phyloP scores from a whole-genome alignment of 2,797 vertebrate genomes.

The Allochrocebus solatus region DNA sequence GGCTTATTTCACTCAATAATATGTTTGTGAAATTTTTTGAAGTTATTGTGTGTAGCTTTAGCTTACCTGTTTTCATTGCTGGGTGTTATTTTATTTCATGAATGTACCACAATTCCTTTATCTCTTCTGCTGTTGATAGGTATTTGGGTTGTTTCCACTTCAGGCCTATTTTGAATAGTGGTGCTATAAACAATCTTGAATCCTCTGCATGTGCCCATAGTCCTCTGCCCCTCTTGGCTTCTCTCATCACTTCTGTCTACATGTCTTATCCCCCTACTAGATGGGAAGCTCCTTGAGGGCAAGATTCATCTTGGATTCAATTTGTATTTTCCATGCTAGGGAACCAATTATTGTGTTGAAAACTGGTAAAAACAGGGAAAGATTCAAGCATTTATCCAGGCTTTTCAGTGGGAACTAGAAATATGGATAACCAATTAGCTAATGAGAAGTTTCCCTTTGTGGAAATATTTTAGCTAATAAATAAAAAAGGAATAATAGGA shows the following conservation, averaged over 20 bases:
- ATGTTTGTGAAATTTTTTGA: not conserved
- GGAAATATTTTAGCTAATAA: not conserved
- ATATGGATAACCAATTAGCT: not conserved
- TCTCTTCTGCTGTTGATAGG: not conserved
- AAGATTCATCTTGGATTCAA: not conserved
- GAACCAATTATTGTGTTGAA: not conserved
- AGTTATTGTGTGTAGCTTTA: not conserved
- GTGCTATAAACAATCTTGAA: not conserved
- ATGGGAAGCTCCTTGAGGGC: not conserved
- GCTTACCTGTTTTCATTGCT: not conserved
- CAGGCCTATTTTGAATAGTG: not conserved
- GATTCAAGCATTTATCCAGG: not conserved
- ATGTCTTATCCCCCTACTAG: not conserved
- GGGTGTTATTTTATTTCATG: not conserved
- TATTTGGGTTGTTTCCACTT: not conserved
- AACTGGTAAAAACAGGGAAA: not conserved
- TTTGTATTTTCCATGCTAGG: not conserved
- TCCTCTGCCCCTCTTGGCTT: not conserved
- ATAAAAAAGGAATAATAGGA: not conserved
- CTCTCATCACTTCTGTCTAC: not conserved
- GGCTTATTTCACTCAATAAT: not conserved
- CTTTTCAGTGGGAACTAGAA: not conserved
- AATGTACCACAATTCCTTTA: not conserved
- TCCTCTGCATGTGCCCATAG: no score
- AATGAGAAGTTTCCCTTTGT: not conserved